phyloP scores from a whole-genome alignment of 2,888 invertebrate genomes.

The Diarsia mendica region DNA sequence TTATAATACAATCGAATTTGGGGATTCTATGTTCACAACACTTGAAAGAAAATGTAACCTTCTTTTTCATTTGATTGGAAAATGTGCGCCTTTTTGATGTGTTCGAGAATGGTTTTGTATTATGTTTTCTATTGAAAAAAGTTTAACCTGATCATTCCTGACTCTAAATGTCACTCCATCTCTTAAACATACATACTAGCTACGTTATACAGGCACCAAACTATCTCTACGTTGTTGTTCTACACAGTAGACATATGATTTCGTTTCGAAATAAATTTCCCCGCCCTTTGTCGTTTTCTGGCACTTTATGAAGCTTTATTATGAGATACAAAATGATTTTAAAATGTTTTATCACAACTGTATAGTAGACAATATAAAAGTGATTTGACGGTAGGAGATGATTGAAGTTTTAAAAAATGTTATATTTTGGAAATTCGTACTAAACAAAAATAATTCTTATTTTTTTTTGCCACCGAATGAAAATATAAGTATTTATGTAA shows the following conservation, averaged over 20 bases:
- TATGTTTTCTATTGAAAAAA: constrained; percentile 19
- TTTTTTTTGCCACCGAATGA: constrained; percentile 68
- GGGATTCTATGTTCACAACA: constrained; percentile 84
- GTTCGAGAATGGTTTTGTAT: constrained; percentile 30
- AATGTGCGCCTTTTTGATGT: constrained; percentile 40
- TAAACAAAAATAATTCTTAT: constrained; percentile 47
- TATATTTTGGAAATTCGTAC: constrained; percentile 53
- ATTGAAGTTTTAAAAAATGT: constrained; percentile 41
- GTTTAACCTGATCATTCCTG: constrained; percentile 32
- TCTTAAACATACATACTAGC: constrained; percentile 70
- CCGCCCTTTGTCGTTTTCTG: constrained; percentile 77
- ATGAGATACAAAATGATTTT: constrained; percentile 64
- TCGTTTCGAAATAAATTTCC: constrained; percentile 89
- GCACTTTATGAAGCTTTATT: constrained; percentile 67
- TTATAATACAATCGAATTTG: constrained; percentile 74
- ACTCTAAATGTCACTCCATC: constrained; percentile 55
- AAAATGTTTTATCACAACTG: constrained; percentile 63
- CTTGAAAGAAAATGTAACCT: constrained; percentile 71
- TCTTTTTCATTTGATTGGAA: constrained; percentile 28
- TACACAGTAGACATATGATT: constrained; percentile 90
- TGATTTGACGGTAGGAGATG: constrained; percentile 48
- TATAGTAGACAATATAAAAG: constrained; percentile 43
- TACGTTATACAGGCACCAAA: constrained; percentile 79
- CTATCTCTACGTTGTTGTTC: constrained; percentile 86
- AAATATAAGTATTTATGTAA: constrained; percentile 48